phyloP scores from a whole-genome alignment of 1,140 invertebrate genomes.

The Pollicipes pollicipes region DNA sequence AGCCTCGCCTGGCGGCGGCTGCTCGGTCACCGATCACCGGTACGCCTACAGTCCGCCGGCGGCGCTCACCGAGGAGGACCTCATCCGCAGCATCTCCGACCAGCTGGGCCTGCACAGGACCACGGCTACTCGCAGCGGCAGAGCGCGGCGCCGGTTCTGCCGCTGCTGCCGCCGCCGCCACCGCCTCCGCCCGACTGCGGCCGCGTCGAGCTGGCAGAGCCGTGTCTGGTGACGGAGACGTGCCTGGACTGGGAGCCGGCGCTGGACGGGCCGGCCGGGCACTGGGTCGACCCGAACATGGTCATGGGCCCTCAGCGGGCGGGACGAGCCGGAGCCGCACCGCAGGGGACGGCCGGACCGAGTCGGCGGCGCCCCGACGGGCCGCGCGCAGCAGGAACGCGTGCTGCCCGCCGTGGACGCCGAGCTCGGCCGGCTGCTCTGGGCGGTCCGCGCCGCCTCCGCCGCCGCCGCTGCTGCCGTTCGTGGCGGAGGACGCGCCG shows the following conservation, averaged over 20 bases:
- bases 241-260: not conserved
- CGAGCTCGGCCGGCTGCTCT: not conserved
- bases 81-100: not conserved
- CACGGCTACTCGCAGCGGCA: not conserved
- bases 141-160: no score
- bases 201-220: not conserved
- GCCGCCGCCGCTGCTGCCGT: not conserved
- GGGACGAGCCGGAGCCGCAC: not conserved
- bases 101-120: not conserved
- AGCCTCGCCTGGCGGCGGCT: not conserved
- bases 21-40: not conserved
- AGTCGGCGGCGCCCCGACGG: no score
- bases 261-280: not conserved
- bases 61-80: not conserved
- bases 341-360: no score
- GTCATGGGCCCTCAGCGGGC: not conserved
- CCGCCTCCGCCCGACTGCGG: not conserved
- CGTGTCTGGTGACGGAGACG: not conserved
- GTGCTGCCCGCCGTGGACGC: not conserved
- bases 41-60: not conserved
- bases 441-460: not conserved
- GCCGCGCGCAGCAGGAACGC: no score
- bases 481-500: not conserved
- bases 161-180: no score
- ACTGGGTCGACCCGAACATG: not conserved